Evolutionary conservation across 2,113 vertebrate genomes (phyloP).

Genomic region (Mustelus asterias): DNA sequence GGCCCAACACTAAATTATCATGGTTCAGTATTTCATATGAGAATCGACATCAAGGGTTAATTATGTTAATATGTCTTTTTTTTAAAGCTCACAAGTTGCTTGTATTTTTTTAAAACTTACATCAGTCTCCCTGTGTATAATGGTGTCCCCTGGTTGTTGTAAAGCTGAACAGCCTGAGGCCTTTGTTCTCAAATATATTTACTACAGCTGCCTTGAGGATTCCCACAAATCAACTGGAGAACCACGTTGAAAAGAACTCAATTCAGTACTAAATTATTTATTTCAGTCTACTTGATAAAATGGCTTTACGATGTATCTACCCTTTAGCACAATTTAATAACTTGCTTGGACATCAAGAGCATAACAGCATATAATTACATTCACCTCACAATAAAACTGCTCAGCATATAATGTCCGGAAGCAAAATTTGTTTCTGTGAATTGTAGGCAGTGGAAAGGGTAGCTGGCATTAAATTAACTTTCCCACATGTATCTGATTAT

Average conservation of each 20-base stretch:
- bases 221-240: conserved; percentile 18
- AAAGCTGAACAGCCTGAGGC: not conserved
- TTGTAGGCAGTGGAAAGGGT: not conserved
- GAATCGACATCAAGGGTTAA: not conserved
- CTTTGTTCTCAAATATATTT: conserved; percentile 11
- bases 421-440: not conserved
- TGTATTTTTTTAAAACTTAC: not conserved
- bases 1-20: not conserved
- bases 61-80: not conserved
- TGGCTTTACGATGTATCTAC: not conserved
- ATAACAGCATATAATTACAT: conserved; percentile 28
- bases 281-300: conserved; percentile 18
- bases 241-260: not conserved
- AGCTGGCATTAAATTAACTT: not conserved
- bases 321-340: conserved; percentile 18
- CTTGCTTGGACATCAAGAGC: conserved; percentile 18
- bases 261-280: conserved; percentile 26
- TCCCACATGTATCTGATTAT: not conserved
- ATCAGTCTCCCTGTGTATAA: not conserved
- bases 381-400: conserved; percentile 8
- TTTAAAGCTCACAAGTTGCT: not conserved
- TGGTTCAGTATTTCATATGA: not conserved
- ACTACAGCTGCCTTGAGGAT: not conserved
- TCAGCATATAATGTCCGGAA: not conserved
- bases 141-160: not conserved